phyloP scores from a whole-genome alignment of 2,113 vertebrate genomes.

The Trichomycterus rosablanca region DNA sequence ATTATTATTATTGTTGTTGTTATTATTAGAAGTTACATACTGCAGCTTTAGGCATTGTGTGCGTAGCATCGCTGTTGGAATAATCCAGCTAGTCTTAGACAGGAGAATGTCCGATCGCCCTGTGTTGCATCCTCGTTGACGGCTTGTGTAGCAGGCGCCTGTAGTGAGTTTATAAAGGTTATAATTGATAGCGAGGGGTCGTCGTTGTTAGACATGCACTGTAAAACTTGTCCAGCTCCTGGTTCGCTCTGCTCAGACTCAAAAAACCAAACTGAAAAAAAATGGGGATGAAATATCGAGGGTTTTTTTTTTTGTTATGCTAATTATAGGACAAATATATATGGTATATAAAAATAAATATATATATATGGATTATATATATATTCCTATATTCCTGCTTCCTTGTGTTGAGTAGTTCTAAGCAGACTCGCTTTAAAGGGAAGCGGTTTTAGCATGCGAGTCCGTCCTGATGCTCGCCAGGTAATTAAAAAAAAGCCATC shows the following conservation, averaged over 20 bases:
- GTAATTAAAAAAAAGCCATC: conserved; percentile 68
- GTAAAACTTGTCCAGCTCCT: conserved; percentile 58
- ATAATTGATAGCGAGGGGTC: conserved; percentile 41
- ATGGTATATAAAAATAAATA: conserved; percentile 11
- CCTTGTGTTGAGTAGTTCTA: conserved; percentile 59
- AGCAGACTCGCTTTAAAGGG: conserved; percentile 62
- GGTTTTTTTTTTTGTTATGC: conserved; percentile 24
- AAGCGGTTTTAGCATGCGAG: conserved; percentile 60
- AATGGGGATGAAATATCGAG: conserved; percentile 47
- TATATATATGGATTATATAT: conserved; percentile 14
- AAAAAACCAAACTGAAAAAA: conserved; percentile 25
- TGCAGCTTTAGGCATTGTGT: too few species aligned
- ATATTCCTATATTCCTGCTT: conserved; percentile 34
- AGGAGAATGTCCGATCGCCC: conserved; percentile 69
- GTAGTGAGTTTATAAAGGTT: conserved; percentile 28
- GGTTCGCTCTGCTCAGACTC: conserved; percentile 52
- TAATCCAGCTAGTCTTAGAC: conserved; percentile 56
- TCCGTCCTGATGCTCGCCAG: conserved; percentile 68
- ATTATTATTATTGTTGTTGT: too few species aligned
- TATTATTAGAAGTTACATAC: too few species aligned
- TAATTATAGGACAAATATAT: conserved; percentile 37
- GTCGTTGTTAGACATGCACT: conserved; percentile 63
- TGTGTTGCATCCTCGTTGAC: conserved; percentile 61
- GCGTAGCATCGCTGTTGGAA: conserved; percentile 65
- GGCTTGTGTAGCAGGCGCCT: conserved; percentile 49